Percentiles rank a stretch among this genome's conserved stretches.
phyloP scores from a whole-genome alignment of 1,140 invertebrate genomes.

The Physella acuta region DNA sequence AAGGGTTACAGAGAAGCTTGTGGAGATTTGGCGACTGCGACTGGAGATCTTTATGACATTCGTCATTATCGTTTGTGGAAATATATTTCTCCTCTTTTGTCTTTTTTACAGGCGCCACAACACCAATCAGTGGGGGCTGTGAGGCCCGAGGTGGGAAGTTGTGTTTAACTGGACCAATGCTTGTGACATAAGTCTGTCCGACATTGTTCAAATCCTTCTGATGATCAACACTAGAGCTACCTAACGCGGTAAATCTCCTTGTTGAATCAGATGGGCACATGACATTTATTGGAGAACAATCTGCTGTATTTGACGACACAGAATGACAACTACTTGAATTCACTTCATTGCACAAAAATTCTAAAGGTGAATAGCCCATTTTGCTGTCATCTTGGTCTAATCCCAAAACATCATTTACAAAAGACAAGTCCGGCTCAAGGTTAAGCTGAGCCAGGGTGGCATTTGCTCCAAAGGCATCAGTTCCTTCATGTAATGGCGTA shows the following conservation, averaged over 20 bases:
- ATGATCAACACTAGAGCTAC: background rate
- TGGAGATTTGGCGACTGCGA: background rate
- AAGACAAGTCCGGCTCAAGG: slow-evolving; percentile 4
- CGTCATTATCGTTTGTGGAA: background rate
- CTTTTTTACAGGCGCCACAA: slow-evolving; percentile 18
- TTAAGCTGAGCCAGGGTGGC: background rate
- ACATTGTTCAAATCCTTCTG: background rate
- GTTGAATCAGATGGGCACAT: background rate
- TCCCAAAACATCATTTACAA: background rate
- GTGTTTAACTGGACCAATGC: background rate
- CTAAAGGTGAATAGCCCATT: background rate
- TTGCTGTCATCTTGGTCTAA: slow-evolving; percentile 11
- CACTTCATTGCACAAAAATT: slow-evolving; percentile 13
- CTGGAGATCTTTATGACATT: background rate
- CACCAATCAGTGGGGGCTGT: slow-evolving; percentile 11
- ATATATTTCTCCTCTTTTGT: background rate
- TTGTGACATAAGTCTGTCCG: background rate
- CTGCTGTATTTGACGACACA: background rate
- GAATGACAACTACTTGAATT: background rate
- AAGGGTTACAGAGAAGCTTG: background rate
- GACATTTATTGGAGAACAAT: background rate
- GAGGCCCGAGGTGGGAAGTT: slow-evolving; percentile 2
- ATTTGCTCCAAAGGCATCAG: background rate
- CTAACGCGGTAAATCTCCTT: no score
- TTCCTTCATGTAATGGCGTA: background rate